phyloP scores from a whole-genome alignment of 2,797 vertebrate genomes.

The Ptychadena robeensis region DNA sequence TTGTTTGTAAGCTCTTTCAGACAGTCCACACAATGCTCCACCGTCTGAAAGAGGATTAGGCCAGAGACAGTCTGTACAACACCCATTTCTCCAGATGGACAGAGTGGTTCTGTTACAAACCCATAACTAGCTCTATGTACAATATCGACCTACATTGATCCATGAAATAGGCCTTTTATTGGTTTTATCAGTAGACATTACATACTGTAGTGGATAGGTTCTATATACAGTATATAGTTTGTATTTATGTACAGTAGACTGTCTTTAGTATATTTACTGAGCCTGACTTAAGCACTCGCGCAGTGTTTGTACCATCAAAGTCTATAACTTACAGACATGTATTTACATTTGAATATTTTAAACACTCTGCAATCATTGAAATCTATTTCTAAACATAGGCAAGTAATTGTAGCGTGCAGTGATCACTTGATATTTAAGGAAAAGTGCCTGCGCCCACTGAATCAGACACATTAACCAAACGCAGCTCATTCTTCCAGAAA shows the following conservation, averaged over 20 bases:
- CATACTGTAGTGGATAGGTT: no score
- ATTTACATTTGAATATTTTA: constrained; percentile 29
- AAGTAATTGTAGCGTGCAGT: constrained; percentile 49
- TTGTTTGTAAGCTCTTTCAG: no score
- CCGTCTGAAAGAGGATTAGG: no score
- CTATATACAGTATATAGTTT: no score
- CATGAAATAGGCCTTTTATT: no score
- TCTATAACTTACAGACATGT: constrained; percentile 10
- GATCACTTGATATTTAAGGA: constrained; percentile 56
- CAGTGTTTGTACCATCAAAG: background rate
- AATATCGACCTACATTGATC: no score
- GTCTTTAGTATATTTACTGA: background rate
- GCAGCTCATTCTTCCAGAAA: constrained; percentile 32
- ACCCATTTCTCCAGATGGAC: no score
- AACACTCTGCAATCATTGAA: constrained; percentile 28
- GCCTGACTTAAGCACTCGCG: background rate
- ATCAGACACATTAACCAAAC: constrained; percentile 46
- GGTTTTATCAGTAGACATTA: no score
- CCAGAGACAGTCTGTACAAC: no score
- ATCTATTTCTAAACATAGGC: constrained; percentile 54
- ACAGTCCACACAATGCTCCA: no score
- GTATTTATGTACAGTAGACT: background rate
- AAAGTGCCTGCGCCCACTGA: constrained; percentile 34
- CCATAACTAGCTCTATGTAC: background rate
- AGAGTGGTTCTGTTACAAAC: constrained; percentile 28